Evolutionary conservation across 2,797 vertebrate species (phyloP), one percentile per base, ranked within the genome.

Genomic region (Syncerus caffer): DNA sequence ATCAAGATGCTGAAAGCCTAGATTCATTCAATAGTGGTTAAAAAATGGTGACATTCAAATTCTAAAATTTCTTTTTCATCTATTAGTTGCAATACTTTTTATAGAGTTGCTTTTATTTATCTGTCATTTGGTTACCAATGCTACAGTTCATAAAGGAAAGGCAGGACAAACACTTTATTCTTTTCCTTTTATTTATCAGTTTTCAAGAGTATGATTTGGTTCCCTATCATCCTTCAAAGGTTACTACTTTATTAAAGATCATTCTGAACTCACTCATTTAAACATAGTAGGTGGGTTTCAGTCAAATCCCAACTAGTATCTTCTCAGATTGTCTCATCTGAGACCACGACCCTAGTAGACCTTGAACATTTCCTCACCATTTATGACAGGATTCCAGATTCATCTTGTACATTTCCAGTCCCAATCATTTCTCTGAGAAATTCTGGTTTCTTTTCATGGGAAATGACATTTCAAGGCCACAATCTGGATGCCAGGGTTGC

Each of bases 21-120:
- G 21, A 71, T 80, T 47, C 27, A 62, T 58, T 79, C 47, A 57
- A 17, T 62, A 62, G 38, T 80, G 16, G 21, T 80, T 79, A 47
- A n/a, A 93, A 91, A 95, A 89, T 85, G 79, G 16, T 79, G 16
- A 45, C 85, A 88, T 50, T 60, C 34, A 89, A 91, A 88, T 85
- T 79, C 21, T 71, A 88, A 58, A 27, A 71, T 82, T 94, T 90
- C 15, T 47, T 90, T 92, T 86, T 86, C 55, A 57, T 71, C 90
- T 60, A 90, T 78, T 90, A 87, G 89, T 53, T 96, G 38, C n/a
- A 80, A 85, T 76, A 79, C 12, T 71, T 96, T 95, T 83, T 27
- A 51, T 27, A 86, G 15, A 93, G 10, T 58, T 78, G 50, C 31
- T 90, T 95, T 95, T 74, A 79, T 29, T 90, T 82, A 79, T 42